Conservation (phyloP, 2,797 vertebrate genomes). For the Pantherophis alleghaniensis region DNA sequence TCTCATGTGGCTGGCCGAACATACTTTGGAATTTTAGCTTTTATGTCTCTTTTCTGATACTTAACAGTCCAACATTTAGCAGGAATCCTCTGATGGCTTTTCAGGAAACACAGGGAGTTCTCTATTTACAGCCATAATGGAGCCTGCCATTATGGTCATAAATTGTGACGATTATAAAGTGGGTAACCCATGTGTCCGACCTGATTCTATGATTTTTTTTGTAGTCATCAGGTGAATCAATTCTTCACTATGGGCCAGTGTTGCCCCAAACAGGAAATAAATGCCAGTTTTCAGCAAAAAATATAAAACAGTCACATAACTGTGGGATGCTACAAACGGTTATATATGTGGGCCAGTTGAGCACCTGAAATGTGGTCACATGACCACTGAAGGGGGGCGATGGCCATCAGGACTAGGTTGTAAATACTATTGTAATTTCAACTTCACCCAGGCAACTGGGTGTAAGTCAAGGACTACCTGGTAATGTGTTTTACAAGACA, state of each 20-base stretch:
- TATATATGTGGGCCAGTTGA: too few species aligned
- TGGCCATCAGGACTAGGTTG: background rate
- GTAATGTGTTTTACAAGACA: background rate
- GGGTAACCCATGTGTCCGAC: background rate
- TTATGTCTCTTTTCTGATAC: background rate
- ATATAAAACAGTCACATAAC: too few species aligned
- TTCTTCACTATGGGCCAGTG: too few species aligned
- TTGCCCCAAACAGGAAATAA: too few species aligned
- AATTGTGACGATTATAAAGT: background rate
- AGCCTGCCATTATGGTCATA: background rate
- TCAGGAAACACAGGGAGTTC: background rate
- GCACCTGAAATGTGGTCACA: background rate
- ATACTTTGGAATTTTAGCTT: background rate
- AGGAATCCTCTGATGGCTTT: background rate
- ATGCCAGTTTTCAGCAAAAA: too few species aligned
- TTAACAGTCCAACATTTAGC: background rate
- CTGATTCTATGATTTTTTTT: background rate
- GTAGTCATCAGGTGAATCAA: background rate
- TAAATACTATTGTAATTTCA: background rate
- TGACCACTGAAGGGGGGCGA: background rate
- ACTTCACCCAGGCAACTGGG: background rate
- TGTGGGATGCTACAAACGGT: too few species aligned
- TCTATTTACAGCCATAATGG: background rate
- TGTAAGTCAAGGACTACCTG: background rate
- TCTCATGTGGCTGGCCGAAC: background rate